Percentiles rank a stretch among this genome's conserved stretches.
Conservation (phyloP, 2,113 vertebrate genomes). For the Arizona elegans region DNA sequence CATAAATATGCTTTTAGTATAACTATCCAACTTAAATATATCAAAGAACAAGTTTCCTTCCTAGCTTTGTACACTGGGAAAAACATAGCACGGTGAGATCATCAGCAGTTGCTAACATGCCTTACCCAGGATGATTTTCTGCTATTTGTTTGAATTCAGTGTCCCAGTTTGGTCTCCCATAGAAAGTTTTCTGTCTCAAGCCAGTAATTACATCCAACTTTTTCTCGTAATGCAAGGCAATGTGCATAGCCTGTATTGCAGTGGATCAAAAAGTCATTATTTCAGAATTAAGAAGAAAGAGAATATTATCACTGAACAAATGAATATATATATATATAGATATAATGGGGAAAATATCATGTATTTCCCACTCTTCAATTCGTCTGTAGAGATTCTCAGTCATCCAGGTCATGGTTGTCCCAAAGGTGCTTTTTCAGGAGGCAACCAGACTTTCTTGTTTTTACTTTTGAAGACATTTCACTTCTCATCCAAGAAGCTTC, state of each 20-base stretch:
- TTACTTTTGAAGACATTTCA: no score
- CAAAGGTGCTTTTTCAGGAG: no score
- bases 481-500: no score
- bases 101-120: slow-evolving; percentile 24
- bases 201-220: slow-evolving; percentile 76
- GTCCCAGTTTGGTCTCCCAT: slow-evolving; percentile 80
- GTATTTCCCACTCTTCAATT: background rate
- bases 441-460: no score
- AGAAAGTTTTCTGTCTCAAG: slow-evolving; percentile 77
- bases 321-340: background rate
- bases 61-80: slow-evolving; percentile 44
- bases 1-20: slow-evolving; percentile 74
- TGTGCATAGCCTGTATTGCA: slow-evolving; percentile 73
- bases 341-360: background rate
- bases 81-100: slow-evolving; percentile 41
- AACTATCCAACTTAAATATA: slow-evolving; percentile 65
- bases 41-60: slow-evolving; percentile 51
- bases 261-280: slow-evolving; percentile 35
- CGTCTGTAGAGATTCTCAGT: no score
- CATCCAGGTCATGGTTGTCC: no score
- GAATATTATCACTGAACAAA: background rate
- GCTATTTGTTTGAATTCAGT: slow-evolving; percentile 75
- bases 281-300: slow-evolving; percentile 39
- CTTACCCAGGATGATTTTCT: slow-evolving; percentile 75
- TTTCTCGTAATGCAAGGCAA: slow-evolving; percentile 75